phyloP scores from a whole-genome alignment of 2,888 invertebrate genomes.

The Athrips mouffetella region DNA sequence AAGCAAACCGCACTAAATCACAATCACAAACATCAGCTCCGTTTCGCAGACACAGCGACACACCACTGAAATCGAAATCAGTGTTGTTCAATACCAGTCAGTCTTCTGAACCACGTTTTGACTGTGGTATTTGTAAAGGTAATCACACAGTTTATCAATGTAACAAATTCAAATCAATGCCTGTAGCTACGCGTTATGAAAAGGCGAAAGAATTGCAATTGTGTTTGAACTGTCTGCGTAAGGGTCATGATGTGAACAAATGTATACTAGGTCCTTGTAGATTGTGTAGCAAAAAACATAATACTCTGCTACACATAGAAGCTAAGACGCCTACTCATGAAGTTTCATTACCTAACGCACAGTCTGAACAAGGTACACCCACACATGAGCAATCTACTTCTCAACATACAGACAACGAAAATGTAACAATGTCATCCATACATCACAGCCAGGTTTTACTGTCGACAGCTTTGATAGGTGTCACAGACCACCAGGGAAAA shows the following conservation, averaged over 20 bases:
- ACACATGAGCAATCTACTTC: no score
- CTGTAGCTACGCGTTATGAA: conserved; percentile 15
- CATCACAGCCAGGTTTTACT: conserved; percentile 13
- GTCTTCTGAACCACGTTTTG: background rate
- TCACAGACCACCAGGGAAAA: background rate
- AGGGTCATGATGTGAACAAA: conserved; percentile 19
- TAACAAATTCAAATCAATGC: conserved; percentile 20
- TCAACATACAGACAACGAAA: background rate
- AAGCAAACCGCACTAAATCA: conserved; percentile 2
- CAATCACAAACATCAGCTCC: background rate
- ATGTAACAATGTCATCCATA: conserved; percentile 4
- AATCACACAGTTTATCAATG: conserved; percentile 21
- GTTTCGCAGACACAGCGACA: background rate
- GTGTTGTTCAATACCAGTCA: background rate
- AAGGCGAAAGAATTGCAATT: conserved; percentile 21
- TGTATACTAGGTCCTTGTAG: conserved; percentile 17
- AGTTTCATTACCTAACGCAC: background rate
- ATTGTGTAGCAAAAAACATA: background rate
- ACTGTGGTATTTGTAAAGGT: conserved; percentile 2
- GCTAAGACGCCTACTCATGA: background rate
- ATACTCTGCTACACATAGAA: background rate
- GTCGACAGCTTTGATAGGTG: conserved; percentile 16
- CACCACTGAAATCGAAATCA: no score
- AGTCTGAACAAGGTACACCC: background rate
- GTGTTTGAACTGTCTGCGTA: conserved; percentile 24